Conservation (phyloP, 2,797 vertebrate species). For the Cynodonichthys magdalenae region DNA sequence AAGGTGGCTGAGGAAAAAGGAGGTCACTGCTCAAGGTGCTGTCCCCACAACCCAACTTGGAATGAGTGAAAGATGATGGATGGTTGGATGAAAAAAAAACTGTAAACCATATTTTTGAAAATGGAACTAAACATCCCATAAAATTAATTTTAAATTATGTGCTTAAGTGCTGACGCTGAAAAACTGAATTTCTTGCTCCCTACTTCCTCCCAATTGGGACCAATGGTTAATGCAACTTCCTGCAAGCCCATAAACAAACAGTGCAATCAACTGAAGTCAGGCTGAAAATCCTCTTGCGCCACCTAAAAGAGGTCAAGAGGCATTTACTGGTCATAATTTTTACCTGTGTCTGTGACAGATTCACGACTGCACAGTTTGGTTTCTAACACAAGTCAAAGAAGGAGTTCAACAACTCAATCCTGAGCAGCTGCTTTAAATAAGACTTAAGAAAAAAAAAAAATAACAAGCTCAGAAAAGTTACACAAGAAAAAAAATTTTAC, state of each 20-base stretch:
- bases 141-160: no score
- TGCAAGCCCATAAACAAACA: slow-evolving; percentile 76
- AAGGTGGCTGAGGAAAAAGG: no score
- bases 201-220: slow-evolving; percentile 67
- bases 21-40: no score
- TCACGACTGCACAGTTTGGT: slow-evolving; percentile 60
- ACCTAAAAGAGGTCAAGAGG: slow-evolving; percentile 74
- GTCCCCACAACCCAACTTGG: no score
- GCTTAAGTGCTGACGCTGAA: no score
- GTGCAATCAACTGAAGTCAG: slow-evolving; percentile 73
- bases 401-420: slow-evolving; percentile 57
- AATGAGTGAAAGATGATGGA: no score
- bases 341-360: slow-evolving; percentile 66
- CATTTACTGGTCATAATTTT: slow-evolving; percentile 66
- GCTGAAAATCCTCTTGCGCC: slow-evolving; percentile 73
- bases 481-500: slow-evolving; percentile 15
- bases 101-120: no score
- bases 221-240: slow-evolving; percentile 68
- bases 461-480: slow-evolving; percentile 9
- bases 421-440: slow-evolving; percentile 9
- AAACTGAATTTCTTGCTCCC: slow-evolving; percentile 33
- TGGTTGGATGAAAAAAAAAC: no score
- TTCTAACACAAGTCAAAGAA: slow-evolving; percentile 49
- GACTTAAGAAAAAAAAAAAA: not conserved
- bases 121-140: no score